These are phyloP conservation scores for Zaprionus gabonicus DNA, from an alignment of 1,140 invertebrate species.

Conservation along the genomic window DNA sequence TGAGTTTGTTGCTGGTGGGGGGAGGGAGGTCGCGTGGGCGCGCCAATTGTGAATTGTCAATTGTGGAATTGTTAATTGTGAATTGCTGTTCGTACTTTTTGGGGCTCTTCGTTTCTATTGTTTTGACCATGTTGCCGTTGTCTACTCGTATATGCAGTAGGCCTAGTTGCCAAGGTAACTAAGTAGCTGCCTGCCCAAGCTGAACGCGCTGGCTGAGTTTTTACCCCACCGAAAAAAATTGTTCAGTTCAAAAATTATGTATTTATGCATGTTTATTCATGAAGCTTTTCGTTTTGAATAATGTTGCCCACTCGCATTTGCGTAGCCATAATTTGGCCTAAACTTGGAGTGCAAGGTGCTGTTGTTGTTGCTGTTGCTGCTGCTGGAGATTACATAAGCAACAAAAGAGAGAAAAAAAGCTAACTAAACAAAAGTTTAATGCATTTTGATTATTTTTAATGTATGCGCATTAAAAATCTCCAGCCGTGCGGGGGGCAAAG, in stretches of 20 bases:
- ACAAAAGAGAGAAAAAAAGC: slow-evolving; percentile 20
- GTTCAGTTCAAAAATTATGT: slow-evolving; percentile 44
- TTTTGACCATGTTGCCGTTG: slow-evolving; percentile 27
- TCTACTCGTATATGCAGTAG: slow-evolving; percentile 11
- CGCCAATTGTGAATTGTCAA: slow-evolving; percentile 67
- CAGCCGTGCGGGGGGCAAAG: not conserved
- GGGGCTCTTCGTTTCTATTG: slow-evolving; percentile 30
- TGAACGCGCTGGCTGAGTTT: slow-evolving; percentile 6
- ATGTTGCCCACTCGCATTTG: slow-evolving; percentile 43
- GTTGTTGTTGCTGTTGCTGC: not conserved
- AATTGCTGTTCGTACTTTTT: slow-evolving; percentile 52
- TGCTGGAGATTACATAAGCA: slow-evolving; percentile 44
- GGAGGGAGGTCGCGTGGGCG: slow-evolving; percentile 48
- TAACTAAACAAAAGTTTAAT: slow-evolving; percentile 76
- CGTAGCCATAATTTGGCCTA: slow-evolving; percentile 39
- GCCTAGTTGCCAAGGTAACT: slow-evolving; percentile 54
- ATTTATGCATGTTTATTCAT: slow-evolving; percentile 74
- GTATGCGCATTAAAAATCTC: slow-evolving; percentile 60
- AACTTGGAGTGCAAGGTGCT: slow-evolving; percentile 32
- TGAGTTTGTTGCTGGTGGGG: slow-evolving; percentile 16
- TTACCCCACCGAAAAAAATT: slow-evolving; percentile 25
- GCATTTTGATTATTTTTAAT: slow-evolving; percentile 80
- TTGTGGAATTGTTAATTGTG: slow-evolving; percentile 58
- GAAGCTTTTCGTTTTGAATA: slow-evolving; percentile 37
- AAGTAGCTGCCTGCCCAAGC: slow-evolving; percentile 6